Percentiles rank a stretch among this genome's conserved stretches.
Conservation (phyloP, 2,113 vertebrate species). For the Microtus montanus region DNA sequence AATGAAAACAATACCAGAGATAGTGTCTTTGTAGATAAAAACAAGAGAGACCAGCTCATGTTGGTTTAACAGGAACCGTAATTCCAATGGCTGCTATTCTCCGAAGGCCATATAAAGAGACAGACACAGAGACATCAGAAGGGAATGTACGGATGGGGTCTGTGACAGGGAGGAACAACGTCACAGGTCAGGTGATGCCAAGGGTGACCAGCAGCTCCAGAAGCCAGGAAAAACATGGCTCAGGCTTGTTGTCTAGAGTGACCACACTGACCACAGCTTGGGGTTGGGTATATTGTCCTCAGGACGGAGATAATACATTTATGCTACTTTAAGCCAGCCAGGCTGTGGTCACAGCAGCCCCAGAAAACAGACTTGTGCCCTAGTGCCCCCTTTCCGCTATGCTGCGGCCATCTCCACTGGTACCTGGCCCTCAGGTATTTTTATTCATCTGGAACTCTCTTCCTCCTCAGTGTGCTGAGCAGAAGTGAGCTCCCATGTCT, state of each 20-base stretch:
- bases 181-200: too few species aligned
- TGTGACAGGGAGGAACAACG: not conserved
- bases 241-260: not conserved
- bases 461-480: not conserved
- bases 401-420: not conserved
- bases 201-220: not conserved
- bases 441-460: not conserved
- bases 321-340: not conserved
- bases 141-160: not conserved
- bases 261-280: not conserved
- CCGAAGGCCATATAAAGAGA: not conserved
- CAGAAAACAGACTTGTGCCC: not conserved
- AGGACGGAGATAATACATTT: not conserved
- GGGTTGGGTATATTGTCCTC: not conserved
- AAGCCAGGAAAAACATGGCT: not conserved
- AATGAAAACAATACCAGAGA: not conserved
- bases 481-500: not conserved
- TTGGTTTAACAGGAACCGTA: not conserved
- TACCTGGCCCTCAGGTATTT: not conserved
- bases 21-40: not conserved
- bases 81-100: not conserved
- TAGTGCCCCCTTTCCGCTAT: not conserved
- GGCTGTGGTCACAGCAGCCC: not conserved
- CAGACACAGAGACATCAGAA: not conserved
- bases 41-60: not conserved